phyloP scores from a whole-genome alignment of 2,888 invertebrate species.

The Orthosia cruda region DNA sequence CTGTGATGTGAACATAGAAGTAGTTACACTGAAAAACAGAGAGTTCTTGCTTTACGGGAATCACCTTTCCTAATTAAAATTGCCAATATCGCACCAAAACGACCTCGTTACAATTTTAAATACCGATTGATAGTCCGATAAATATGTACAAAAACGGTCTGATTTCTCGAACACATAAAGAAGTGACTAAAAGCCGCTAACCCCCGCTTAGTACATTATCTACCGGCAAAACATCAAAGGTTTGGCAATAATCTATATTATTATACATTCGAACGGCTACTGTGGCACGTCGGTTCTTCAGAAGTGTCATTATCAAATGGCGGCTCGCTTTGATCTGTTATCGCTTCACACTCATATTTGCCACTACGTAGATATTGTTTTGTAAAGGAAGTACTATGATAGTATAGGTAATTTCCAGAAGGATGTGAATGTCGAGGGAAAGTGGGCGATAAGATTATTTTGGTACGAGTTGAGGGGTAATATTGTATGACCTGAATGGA shows the following conservation, averaged over 20 bases:
- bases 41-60: background rate
- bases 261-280: slow-evolving; percentile 81
- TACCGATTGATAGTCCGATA: slow-evolving; percentile 37
- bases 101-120: slow-evolving; percentile 45
- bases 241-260: slow-evolving; percentile 77
- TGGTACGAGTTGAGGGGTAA: slow-evolving; percentile 6
- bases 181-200: slow-evolving; percentile 52
- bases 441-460: slow-evolving; percentile 50
- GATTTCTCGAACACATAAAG: slow-evolving; percentile 55
- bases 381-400: slow-evolving; percentile 64
- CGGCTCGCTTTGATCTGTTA: slow-evolving; percentile 84
- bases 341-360: slow-evolving; percentile 83
- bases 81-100: background rate
- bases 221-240: slow-evolving; percentile 79
- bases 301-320: slow-evolving; percentile 78
- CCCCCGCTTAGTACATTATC: slow-evolving; percentile 68
- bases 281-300: slow-evolving; percentile 82
- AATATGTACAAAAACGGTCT: slow-evolving; percentile 43
- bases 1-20: background rate
- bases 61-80: background rate
- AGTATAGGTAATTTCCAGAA: slow-evolving; percentile 63
- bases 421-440: slow-evolving; percentile 44
- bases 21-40: background rate
- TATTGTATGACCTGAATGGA: slow-evolving; percentile 4
- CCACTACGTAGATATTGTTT: slow-evolving; percentile 86